Base-by-base conservation (phyloP, 1,140 invertebrate species). In the Neocloeon triangulifer region DNA sequence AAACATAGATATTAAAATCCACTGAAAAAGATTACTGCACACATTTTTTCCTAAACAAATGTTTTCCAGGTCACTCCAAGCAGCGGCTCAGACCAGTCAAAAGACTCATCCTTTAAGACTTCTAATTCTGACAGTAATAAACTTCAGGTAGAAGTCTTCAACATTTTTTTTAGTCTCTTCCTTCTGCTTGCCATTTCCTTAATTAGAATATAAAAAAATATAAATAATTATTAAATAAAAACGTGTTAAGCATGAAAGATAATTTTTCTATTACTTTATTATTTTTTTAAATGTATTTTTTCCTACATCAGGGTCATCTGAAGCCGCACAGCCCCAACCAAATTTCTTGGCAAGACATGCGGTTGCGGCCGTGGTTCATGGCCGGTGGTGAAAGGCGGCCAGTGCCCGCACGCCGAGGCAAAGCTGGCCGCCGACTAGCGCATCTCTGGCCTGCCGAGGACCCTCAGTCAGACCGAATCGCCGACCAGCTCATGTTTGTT, bases 401-500 rank as follows among this genome's bases (percentile, higher is more conserved):
- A 1, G 39, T 38, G 37, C 48, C 51, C 1, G 54, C 52, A 20
- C 41, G 55, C 2, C 53, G 50, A 35, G 49, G 44, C 25, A 44
- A 44, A 13, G 47, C 45, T n/a, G 49, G 55, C n/a, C 57, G 59
- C 2, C 45, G 48, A 40, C 29, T 51, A 3, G 52, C 56, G 5
- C 44, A 45, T 21, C 43, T 73, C 2, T 74, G 69, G 56, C 68
- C 67, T 2, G 60, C 68, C 37, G 68, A 65, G 39, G 51, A 52
- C 37, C 41, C 43, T 20, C 43, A 55, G 20, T 52, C 51, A 34
- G 75, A 73, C 57, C 63, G 79, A 30, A 66, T 85, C 4, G 59
- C 67, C 1, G 70, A 81, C 44, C 62, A 66, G 43, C 37, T 44
- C n/a, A 44, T 44, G 41, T 43, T 39, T 30, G 14, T 23, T 10